Conservation (phyloP, 1,140 invertebrate species). For the honey bee (Apis mellifera) region DNA sequence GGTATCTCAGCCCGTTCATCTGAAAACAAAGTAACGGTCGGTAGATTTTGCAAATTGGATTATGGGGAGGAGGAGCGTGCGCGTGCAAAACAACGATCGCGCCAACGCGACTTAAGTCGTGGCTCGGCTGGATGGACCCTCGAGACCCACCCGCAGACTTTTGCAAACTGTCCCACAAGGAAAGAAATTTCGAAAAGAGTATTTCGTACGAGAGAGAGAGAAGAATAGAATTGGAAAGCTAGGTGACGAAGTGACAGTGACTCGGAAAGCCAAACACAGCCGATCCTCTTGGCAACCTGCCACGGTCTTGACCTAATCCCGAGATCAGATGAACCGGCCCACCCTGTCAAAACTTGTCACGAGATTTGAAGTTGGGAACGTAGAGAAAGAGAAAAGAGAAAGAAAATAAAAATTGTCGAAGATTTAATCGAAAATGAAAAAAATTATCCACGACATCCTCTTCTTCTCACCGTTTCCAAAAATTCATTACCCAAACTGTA, state of each 20-base stretch:
- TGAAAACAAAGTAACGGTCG: slow-evolving; percentile 27
- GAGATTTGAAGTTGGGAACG: not conserved
- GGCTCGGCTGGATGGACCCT: not conserved
- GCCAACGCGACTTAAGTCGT: slow-evolving; percentile 17
- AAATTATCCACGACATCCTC: too few relatives aligned
- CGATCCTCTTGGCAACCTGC: slow-evolving; percentile 40
- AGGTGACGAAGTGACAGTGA: slow-evolving; percentile 47
- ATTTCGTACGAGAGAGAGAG: not conserved
- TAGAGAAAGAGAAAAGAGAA: not conserved
- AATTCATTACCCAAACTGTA: too few relatives aligned
- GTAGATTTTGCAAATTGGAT: slow-evolving; percentile 49
- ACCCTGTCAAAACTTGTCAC: slow-evolving; percentile 58
- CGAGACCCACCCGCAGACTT: slow-evolving; percentile 15
- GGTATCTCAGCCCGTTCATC: not conserved
- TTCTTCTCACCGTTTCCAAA: too few relatives aligned
- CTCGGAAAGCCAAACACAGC: slow-evolving; percentile 25
- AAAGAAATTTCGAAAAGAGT: not conserved
- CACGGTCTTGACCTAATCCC: slow-evolving; percentile 44
- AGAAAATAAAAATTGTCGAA: too few relatives aligned
- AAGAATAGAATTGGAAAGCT: not conserved
- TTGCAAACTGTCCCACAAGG: slow-evolving; percentile 30
- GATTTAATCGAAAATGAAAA: too few relatives aligned
- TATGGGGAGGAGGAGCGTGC: not conserved
- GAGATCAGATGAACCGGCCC: slow-evolving; percentile 42
- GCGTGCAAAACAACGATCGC: slow-evolving; percentile 42